Base-by-base conservation (phyloP, 1,140 invertebrate genomes). In the Dendrolimus punctatus region DNA sequence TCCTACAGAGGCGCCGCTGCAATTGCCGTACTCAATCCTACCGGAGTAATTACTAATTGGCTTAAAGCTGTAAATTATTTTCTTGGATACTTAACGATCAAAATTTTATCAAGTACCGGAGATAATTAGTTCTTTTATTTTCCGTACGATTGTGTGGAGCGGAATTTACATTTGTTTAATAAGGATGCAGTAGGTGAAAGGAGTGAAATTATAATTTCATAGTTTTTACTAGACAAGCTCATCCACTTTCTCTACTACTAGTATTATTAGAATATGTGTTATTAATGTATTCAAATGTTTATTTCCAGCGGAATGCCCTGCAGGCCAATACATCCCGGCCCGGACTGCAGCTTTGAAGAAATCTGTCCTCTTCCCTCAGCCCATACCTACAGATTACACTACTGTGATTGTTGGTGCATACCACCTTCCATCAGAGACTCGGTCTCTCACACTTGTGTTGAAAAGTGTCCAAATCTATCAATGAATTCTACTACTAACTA, bases 321-420 rank as follows among this genome's bases (percentile, higher is more conserved):
- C 60, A 2, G 66, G 59, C 5, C 49, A 68, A 47, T 68, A 68
- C 37, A 62, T 9, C 65, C 65, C 7, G 65, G 65, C 1, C 65
- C 65, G 5, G 49, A 68, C 44, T 68, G 65, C 40, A 37, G 47
- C 39, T 68, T 68, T 49, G 65, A 68, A n/a, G 46, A 42, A 1
- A 68, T 68, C 10, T 68, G 65, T 41, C 49, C 51, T 0, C 10
- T 49, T 4, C 54, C 49, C 8, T 62, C 53, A 37, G 52, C 54
- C 4, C 65, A 68, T 44, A 43, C 54, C 4, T 56, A 55, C 5
- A 49, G 65, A 39, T 38, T n/a, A 23, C 65, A 68, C 40, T 68
- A 68, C 53, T 68, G 65, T 39, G 65, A 62, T 49, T 70, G 67
- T 41, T 70, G 67, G 67, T 70, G 67, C 44, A 60, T 55, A 6